These are phyloP conservation scores for Labeo catla DNA, from an alignment of 2,113 vertebrate species.

Conservation along the genomic window DNA sequence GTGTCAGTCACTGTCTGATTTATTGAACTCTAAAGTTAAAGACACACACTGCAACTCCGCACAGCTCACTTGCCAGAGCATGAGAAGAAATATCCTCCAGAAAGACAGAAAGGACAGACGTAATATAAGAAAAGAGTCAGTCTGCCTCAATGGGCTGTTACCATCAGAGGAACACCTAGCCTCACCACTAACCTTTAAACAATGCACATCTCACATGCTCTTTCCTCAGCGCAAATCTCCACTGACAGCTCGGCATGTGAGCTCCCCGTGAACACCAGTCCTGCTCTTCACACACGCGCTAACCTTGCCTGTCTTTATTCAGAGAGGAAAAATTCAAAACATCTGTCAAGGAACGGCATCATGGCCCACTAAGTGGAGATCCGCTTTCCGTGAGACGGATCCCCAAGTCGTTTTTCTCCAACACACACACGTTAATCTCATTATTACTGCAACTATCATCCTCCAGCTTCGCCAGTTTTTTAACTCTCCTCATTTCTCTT, in stretches of 20 bases:
- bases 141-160: slow-evolving; percentile 4
- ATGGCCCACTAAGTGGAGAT: slow-evolving; percentile 9
- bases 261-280: not conserved
- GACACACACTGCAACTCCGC: slow-evolving; percentile 39
- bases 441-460: slow-evolving; percentile 57
- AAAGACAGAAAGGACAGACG: slow-evolving; percentile 28
- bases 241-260: slow-evolving; percentile 50
- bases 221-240: slow-evolving; percentile 55
- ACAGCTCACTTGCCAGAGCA: slow-evolving; percentile 29
- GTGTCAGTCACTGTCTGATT: slow-evolving; percentile 9
- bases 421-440: slow-evolving; percentile 59
- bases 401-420: slow-evolving; percentile 44
- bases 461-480: slow-evolving; percentile 59
- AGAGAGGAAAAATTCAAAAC: slow-evolving; percentile 6
- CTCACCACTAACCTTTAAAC: slow-evolving; percentile 45
- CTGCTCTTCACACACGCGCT: not conserved
- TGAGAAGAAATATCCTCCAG: slow-evolving; percentile 10
- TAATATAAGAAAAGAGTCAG: slow-evolving; percentile 33
- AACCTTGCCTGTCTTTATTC: not conserved
- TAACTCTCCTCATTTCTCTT: slow-evolving; percentile 4
- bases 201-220: slow-evolving; percentile 39
- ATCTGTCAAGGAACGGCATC: slow-evolving; percentile 11
- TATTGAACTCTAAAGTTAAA: not conserved
- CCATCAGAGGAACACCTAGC: slow-evolving; percentile 15
- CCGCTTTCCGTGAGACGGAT: slow-evolving; percentile 29